Evolutionary conservation across 2,888 invertebrate genomes (phyloP), one percentile per base, ranked within the genome.

Genomic region (Sarcophaga variegata): DNA sequence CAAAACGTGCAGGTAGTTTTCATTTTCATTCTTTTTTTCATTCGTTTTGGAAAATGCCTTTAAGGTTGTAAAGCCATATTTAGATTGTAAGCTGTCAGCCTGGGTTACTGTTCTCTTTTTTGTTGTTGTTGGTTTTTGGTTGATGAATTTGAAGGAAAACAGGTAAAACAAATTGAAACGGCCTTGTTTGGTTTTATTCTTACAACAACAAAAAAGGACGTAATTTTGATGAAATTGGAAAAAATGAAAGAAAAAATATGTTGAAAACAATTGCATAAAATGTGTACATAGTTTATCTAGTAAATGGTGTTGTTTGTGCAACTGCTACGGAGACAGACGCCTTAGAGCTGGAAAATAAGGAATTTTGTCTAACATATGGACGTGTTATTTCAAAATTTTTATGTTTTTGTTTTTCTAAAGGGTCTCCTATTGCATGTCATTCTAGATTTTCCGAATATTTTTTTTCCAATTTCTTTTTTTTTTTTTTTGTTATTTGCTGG

Each of bases 221-320:
- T 45, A 37, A 37, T 10, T 37, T 37, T 37, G 37, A 10, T 37
- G 8, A 54, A 54, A 54, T 14, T 14, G 54, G 17, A 17, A 54
- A 54, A 54, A 17, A 17, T 54, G 14, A 27, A 27, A 3, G 12
- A 49, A 49, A 49, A 49, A 49, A 12, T 49, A 49, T 14, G 8
- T 4, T 22, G 14, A 76, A 80, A 77, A 77, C 70, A 71, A 87
- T 87, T 84, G 87, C 81, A 84, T 79, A 81, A 75, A 85, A 74
- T 74, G 25, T 54, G 8, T 22, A 22, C 22, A 22, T 10, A 12
- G 8, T 27, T 60, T 49, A 37, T 62, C 22, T 12, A n/a, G 22
- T 74, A 54, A 59, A 22, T 71, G 60, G 59, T 83, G 20, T 78
- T 84, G 75, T 81, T 81, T 63, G 59, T 72, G 63, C 87, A 81